Conservation (phyloP, 2,797 vertebrate genomes). For the Siniperca obscura region DNA sequence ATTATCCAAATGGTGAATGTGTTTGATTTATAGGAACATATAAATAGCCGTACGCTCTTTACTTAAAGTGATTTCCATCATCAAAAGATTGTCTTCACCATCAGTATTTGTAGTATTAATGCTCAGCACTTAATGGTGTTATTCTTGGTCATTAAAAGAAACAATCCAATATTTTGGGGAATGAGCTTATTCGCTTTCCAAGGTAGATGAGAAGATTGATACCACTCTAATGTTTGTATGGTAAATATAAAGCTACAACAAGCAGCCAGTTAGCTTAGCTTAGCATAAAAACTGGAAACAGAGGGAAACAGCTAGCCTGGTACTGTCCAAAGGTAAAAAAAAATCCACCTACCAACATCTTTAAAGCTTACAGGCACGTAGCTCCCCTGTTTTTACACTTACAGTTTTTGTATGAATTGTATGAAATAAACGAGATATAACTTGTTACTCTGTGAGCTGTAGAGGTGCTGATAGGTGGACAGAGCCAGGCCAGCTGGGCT, state of each 20-base stretch:
- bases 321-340: too few relatives aligned
- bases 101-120: constrained; percentile 24
- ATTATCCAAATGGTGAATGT: constrained; percentile 67
- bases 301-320: too few relatives aligned
- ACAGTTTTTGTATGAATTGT: not conserved
- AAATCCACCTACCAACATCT: too few relatives aligned
- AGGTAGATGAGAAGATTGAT: constrained; percentile 12
- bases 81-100: constrained; percentile 32
- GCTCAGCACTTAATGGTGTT: not conserved
- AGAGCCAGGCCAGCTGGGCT: not conserved
- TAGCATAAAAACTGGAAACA: constrained; percentile 28
- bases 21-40: constrained; percentile 67
- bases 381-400: not conserved
- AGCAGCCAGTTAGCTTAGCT: constrained; percentile 30
- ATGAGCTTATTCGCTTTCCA: not conserved
- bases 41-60: constrained; percentile 61
- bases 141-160: constrained; percentile 17
- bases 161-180: constrained; percentile 15
- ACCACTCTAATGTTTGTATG: not conserved
- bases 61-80: constrained; percentile 51
- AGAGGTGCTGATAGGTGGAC: not conserved
- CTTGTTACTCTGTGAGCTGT: not conserved
- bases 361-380: too few relatives aligned
- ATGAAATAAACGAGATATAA: not conserved
- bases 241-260: constrained; percentile 3